Conservation (phyloP, 2,113 vertebrate genomes). For the Oceanites oceanicus region DNA sequence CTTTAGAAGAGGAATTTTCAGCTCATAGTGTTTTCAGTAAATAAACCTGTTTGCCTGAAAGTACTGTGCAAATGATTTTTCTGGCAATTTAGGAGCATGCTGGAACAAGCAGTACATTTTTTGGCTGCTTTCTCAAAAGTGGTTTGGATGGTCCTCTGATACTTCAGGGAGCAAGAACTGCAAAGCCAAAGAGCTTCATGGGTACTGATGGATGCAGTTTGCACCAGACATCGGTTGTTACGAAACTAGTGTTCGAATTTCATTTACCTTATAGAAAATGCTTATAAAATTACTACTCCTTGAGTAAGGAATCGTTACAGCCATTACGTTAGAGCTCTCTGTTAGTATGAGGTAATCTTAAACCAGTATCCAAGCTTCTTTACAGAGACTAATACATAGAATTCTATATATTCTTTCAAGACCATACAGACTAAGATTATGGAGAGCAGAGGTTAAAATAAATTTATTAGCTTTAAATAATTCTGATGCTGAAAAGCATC, state of each 20-base stretch:
- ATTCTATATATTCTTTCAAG: background rate
- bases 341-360: background rate
- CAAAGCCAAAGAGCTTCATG: background rate
- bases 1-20: background rate
- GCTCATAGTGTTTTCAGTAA: background rate
- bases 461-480: background rate
- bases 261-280: background rate
- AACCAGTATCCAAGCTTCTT: background rate
- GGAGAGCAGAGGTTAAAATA: background rate
- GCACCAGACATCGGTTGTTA: background rate
- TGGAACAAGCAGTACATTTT: background rate
- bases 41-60: background rate
- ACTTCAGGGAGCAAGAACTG: background rate
- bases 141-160: background rate
- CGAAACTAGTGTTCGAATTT: constrained; percentile 1
- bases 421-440: background rate
- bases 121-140: background rate
- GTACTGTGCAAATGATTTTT: background rate
- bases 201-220: background rate
- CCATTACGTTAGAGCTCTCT: background rate
- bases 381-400: background rate
- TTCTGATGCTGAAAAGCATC: background rate
- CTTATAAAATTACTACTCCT: background rate
- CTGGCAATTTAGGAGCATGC: background rate
- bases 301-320: background rate